A percentile compares a stretch with the other conserved stretches of the same genome.
phyloP scores from a whole-genome alignment of 2,888 invertebrate species.

The Rambutsinella grinnellia region DNA sequence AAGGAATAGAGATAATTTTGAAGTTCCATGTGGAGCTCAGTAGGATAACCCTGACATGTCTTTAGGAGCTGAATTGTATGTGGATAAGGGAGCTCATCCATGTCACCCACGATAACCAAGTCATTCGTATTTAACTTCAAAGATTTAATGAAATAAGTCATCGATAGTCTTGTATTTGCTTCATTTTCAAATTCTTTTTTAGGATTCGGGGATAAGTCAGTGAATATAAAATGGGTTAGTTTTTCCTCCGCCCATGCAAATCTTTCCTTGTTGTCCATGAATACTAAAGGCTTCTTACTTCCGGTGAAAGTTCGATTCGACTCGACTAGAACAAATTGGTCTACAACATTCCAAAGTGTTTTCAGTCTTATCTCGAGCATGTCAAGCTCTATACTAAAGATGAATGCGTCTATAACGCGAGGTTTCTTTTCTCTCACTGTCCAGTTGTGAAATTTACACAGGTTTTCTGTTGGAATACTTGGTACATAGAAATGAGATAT shows the following conservation, averaged over 20 bases:
- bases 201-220: constrained; percentile 40
- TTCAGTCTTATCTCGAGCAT: constrained; percentile 74
- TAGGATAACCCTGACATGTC: constrained; percentile 76
- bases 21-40: constrained; percentile 43
- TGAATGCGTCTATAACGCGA: constrained; percentile 50
- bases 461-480: constrained; percentile 2
- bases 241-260: constrained; percentile 58
- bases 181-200: constrained; percentile 67
- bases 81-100: constrained; percentile 75
- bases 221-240: constrained; percentile 49
- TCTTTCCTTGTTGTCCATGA: constrained; percentile 70
- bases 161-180: constrained; percentile 61
- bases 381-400: constrained; percentile 55
- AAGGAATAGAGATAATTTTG: constrained; percentile 53
- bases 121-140: constrained; percentile 65
- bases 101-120: constrained; percentile 72
- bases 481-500: constrained; percentile 48
- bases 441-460: constrained; percentile 47
- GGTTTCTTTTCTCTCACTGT: constrained; percentile 2
- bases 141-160: constrained; percentile 58
- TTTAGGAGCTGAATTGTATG: constrained; percentile 78
- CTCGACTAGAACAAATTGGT: constrained; percentile 75
- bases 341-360: constrained; percentile 75
- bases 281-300: constrained; percentile 67
- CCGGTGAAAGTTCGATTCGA: constrained; percentile 68